These are phyloP conservation scores for Phasianus colchicus DNA, from an alignment of 2,113 vertebrate genomes.

Conservation along the genomic window DNA sequence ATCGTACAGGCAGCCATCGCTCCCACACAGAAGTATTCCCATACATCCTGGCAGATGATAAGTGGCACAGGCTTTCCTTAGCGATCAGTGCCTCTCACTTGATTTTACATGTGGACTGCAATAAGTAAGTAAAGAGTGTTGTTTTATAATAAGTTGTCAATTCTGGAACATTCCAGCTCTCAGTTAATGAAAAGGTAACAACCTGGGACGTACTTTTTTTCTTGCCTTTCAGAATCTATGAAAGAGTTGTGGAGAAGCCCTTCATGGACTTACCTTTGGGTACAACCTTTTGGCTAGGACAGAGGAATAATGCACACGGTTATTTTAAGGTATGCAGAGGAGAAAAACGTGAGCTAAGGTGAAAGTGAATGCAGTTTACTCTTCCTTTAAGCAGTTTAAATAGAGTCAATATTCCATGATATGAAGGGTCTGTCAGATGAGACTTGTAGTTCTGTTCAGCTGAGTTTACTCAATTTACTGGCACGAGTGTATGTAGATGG, in stretches of 20 bases:
- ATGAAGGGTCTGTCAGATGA: background rate
- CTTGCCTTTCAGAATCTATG: constrained; percentile 89
- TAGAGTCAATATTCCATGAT: background rate
- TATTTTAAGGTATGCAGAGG: constrained; percentile 90
- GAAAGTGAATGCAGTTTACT: background rate
- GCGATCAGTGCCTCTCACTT: constrained; percentile 95
- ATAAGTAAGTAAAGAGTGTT: constrained; percentile 84
- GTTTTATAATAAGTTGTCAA: background rate
- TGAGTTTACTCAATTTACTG: background rate
- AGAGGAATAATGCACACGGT: constrained; percentile 94
- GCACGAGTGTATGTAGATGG: background rate
- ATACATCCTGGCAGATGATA: constrained; percentile 93
- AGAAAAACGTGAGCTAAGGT: background rate
- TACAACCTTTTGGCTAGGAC: constrained; percentile 93
- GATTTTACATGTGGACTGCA: constrained; percentile 94
- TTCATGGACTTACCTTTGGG: constrained; percentile 91
- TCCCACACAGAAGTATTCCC: constrained; percentile 95
- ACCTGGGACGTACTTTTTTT: background rate
- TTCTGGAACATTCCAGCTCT: background rate
- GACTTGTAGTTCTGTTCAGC: background rate
- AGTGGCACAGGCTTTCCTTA: constrained; percentile 96
- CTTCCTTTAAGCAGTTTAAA: background rate
- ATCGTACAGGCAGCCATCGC: constrained; percentile 87
- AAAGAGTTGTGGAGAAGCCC: constrained; percentile 92
- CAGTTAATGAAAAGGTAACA: background rate